Evolutionary conservation across 2,888 invertebrate genomes (phyloP), one percentile per base, ranked within the genome.

Genomic region (Idaea dimidiata): DNA sequence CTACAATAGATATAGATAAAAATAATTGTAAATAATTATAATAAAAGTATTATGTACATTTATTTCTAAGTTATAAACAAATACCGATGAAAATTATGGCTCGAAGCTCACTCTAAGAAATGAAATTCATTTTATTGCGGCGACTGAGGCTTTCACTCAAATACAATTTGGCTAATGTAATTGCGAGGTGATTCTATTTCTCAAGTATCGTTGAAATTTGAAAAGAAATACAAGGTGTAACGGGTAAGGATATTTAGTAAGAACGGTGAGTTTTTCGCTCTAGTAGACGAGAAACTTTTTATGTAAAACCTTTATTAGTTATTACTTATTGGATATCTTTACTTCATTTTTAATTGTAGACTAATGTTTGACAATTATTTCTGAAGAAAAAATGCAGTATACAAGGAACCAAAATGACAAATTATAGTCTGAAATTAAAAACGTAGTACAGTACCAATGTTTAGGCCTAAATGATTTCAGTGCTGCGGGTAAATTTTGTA

Each of bases 131-230:
- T 88, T 86, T 84, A 86, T 83, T 81, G 83, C 83, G 80, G 82
- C 77, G 80, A 82, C 81, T 74, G 75, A 73, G 70, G 77, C 79
- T 77, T 76, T 78, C 81, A 80, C 85, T 87, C 82, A 78, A 84
- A 87, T 86, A 84, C 83, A 84, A 88, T 87, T 88, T 84, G 75
- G 82, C 81, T 87, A 88, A 88, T 87, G 88, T 84, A 82, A 86
- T 86, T 86, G 84, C 81, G 75, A 82, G 81, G 80, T 83, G 83
- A 82, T 85, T 81, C 76, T 70, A 73, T 81, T 83, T 75, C 75
- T 77, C 64, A 56, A 56, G 56, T 74, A 72, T 64, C 62, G 67
- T 71, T 56, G 56, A 56, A 56, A 56, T 56, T 56, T 18, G 18
- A 56, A 56, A 56, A 56, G 56, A 56, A 56, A 56, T 56, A 56